Conservation (phyloP, 1,140 invertebrate genomes). For the Homalodisca vitripennis region DNA sequence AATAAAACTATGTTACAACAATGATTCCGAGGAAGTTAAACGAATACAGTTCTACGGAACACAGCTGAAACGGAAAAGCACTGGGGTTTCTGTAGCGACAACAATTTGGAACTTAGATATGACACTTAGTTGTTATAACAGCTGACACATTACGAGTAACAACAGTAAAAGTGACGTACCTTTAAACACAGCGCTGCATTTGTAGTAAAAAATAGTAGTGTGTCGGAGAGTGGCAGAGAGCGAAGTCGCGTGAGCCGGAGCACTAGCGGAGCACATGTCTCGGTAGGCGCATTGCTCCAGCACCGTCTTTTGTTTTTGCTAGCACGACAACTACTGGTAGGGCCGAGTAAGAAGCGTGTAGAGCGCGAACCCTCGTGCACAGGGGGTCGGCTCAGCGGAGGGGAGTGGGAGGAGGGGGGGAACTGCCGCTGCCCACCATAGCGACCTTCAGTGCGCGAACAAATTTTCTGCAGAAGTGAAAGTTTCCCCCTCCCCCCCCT, state of each 20-base stretch:
- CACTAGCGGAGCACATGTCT: slow-evolving; percentile 20
- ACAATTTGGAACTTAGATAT: no score
- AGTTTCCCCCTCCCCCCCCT: slow-evolving; percentile 17
- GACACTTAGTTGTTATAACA: no score
- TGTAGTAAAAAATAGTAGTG: background rate
- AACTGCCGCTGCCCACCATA: slow-evolving; percentile 16
- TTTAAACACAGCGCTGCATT: background rate
- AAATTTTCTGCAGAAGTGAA: slow-evolving; percentile 34
- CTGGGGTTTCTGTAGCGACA: no score
- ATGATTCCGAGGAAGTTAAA: no score
- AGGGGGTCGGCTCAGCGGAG: background rate
- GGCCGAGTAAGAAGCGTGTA: background rate
- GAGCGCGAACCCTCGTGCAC: slow-evolving; percentile 5
- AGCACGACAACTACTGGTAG: slow-evolving; percentile 33
- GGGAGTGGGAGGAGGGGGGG: slow-evolving; percentile 12
- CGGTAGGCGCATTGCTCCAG: background rate
- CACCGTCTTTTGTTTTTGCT: slow-evolving; percentile 26
- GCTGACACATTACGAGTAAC: no score
- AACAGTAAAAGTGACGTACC: background rate
- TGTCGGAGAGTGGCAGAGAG: background rate
- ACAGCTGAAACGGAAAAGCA: no score
- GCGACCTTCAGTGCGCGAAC: slow-evolving; percentile 34
- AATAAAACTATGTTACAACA: no score
- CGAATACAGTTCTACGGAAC: no score
- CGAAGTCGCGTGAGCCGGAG: no score